Conservation (phyloP, 53 echinoderm and acorn worm species). For the Arbacia lixula region DNA sequence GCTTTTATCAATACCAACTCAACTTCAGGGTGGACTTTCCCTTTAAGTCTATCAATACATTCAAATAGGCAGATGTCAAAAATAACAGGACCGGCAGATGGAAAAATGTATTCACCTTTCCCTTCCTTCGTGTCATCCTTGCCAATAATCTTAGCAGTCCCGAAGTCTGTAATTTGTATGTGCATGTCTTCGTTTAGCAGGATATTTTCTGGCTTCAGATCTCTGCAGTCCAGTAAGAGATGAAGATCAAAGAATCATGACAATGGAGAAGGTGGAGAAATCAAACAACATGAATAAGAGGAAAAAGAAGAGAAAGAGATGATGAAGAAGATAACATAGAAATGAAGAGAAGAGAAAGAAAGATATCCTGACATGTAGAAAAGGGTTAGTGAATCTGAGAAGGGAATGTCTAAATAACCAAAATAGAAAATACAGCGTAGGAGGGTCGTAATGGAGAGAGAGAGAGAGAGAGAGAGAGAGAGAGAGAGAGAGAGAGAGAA, state of each 20-base stretch:
- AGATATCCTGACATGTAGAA: neutral
- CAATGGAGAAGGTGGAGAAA: neutral
- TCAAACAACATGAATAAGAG: neutral
- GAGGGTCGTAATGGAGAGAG: neutral
- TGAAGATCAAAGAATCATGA: too few relatives aligned
- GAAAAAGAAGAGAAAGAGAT: neutral
- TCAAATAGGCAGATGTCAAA: too few relatives aligned
- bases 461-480: neutral
- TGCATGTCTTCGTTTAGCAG: slow-evolving; percentile 96
- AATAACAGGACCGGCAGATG: too few relatives aligned
- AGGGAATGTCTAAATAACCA: too few relatives aligned
- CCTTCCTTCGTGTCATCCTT: slow-evolving; percentile 87
- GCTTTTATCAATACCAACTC: too few relatives aligned
- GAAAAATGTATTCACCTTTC: neutral
- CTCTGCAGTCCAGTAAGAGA: slow-evolving; percentile 65
- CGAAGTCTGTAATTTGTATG: slow-evolving; percentile 99
- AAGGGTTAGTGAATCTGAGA: neutral
- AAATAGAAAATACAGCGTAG: neutral
- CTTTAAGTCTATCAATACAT: too few relatives aligned
- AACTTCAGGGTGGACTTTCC: too few relatives aligned
- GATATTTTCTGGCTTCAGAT: slow-evolving; percentile 99
- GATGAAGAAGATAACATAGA: neutral
- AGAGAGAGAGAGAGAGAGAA: neutral
- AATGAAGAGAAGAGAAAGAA: neutral
- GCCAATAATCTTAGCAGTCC: slow-evolving; percentile 94